Evolutionary conservation across 2,888 invertebrate genomes (phyloP).

Genomic region (Philonicus albiceps): DNA sequence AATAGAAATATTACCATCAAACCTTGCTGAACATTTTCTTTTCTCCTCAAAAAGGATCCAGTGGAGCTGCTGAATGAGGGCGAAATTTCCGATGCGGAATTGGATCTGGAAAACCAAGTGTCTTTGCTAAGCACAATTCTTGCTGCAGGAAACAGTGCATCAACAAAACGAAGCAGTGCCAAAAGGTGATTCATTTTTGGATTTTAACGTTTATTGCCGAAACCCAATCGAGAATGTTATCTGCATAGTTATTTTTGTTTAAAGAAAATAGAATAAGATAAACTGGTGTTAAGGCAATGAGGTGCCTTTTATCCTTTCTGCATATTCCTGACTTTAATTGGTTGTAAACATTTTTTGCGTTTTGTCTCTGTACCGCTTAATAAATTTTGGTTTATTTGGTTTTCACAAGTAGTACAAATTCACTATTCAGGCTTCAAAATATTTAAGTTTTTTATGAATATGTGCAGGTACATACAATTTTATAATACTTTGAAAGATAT

Average conservation of each 20-base stretch:
- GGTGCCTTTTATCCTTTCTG: neutral
- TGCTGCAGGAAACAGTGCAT: slow-evolving; percentile 65
- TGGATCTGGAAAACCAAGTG: slow-evolving; percentile 69
- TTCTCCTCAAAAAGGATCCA: slow-evolving; percentile 46
- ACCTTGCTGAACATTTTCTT: neutral
- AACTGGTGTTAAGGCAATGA: neutral
- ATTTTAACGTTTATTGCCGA: neutral
- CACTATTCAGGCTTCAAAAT: neutral
- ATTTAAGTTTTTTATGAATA: neutral
- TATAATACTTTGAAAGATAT: too few species aligned
- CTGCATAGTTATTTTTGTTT: neutral
- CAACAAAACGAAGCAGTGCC: slow-evolving; percentile 65
- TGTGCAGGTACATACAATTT: too few species aligned
- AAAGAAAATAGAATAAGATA: neutral
- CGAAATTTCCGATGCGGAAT: slow-evolving; percentile 67
- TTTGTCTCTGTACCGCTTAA: too few species aligned
- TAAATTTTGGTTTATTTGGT: neutral
- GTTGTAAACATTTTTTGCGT: too few species aligned
- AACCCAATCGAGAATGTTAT: neutral
- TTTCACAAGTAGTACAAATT: neutral
- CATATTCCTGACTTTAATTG: neutral
- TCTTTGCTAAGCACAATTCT: slow-evolving; percentile 73
- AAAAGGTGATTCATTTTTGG: slow-evolving; percentile 54
- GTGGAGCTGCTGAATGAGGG: slow-evolving; percentile 47
- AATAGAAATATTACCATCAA: neutral